These are phyloP conservation scores for Pagrus major DNA, from an alignment of 2,113 vertebrate species.

Conservation along the genomic window DNA sequence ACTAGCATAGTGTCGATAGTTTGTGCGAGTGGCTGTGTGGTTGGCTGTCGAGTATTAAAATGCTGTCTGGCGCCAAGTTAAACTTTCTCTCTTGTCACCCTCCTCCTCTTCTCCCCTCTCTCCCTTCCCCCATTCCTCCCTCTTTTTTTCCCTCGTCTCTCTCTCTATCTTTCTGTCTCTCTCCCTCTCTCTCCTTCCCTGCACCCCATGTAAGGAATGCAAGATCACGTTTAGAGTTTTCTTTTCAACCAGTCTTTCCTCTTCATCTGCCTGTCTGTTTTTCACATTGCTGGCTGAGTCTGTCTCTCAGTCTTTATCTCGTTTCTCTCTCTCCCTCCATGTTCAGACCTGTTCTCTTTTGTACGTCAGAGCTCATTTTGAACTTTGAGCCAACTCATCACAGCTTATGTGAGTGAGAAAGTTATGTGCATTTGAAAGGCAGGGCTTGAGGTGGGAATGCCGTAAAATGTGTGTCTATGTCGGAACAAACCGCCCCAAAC, in stretches of 20 bases:
- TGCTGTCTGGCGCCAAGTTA: constrained; percentile 84
- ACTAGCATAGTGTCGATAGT: constrained; percentile 72
- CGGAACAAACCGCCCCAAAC: constrained; percentile 26
- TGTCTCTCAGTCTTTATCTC: constrained; percentile 6
- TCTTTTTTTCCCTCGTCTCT: constrained; percentile 32
- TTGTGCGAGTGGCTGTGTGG: constrained; percentile 65
- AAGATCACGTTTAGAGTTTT: constrained; percentile 79
- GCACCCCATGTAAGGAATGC: constrained; percentile 82
- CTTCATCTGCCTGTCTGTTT: constrained; percentile 45
- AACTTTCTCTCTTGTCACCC: constrained; percentile 77
- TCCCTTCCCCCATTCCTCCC: constrained; percentile 41
- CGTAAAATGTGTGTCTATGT: constrained; percentile 19
- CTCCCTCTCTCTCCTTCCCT: constrained; percentile 61
- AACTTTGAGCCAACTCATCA: constrained; percentile 72
- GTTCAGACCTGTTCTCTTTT: constrained; percentile 75
- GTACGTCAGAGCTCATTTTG: constrained; percentile 58
- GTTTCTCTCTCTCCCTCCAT: constrained; percentile 39
- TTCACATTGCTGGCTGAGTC: neutral
- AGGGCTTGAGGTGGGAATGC: constrained; percentile 8
- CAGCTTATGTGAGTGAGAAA: constrained; percentile 30
- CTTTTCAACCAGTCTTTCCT: constrained; percentile 72
- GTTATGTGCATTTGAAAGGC: constrained; percentile 33
- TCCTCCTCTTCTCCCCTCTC: constrained; percentile 33
- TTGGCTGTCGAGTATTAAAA: constrained; percentile 80
- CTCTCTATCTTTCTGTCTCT: constrained; percentile 34